Conservation (phyloP, 2,888 invertebrate species). For the Tetramorium bicarinatum region DNA sequence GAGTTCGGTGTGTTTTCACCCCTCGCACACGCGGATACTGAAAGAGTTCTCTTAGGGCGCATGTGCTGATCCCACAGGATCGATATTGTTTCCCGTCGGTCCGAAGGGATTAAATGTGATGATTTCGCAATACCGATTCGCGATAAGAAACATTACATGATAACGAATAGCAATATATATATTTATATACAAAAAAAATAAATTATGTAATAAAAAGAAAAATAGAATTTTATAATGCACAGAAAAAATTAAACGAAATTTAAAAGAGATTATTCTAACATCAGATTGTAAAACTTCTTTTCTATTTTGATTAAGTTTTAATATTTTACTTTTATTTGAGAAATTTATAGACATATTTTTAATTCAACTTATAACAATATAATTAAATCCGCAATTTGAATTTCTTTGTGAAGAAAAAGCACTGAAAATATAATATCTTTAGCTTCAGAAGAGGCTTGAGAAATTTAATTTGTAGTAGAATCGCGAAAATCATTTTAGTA, state of each 20-base stretch:
- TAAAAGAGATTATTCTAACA: not conserved
- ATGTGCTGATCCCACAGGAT: conserved; percentile 61
- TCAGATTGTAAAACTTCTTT: not conserved
- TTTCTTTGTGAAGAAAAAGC: not conserved
- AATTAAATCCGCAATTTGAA: not conserved
- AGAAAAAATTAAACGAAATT: not conserved
- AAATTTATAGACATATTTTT: not conserved
- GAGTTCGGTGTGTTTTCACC: conserved; percentile 49
- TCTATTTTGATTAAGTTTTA: not conserved
- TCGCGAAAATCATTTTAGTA: not conserved
- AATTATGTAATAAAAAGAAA: not conserved
- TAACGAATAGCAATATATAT: not conserved
- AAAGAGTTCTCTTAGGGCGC: conserved; percentile 60
- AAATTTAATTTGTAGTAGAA: not conserved
- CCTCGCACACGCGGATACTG: conserved; percentile 51
- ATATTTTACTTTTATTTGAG: not conserved
- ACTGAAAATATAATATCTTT: not conserved
- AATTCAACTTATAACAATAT: not conserved
- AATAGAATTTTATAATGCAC: not conserved
- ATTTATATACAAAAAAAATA: not conserved
- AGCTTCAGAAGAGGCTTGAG: not conserved
- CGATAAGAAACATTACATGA: conserved; percentile 11
- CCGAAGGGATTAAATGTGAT: conserved; percentile 30
- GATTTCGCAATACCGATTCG: conserved; percentile 42
- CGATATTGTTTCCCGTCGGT: conserved; percentile 63